Conservation (phyloP, 2,797 vertebrate species). For the Chrysocyon brachyurus region DNA sequence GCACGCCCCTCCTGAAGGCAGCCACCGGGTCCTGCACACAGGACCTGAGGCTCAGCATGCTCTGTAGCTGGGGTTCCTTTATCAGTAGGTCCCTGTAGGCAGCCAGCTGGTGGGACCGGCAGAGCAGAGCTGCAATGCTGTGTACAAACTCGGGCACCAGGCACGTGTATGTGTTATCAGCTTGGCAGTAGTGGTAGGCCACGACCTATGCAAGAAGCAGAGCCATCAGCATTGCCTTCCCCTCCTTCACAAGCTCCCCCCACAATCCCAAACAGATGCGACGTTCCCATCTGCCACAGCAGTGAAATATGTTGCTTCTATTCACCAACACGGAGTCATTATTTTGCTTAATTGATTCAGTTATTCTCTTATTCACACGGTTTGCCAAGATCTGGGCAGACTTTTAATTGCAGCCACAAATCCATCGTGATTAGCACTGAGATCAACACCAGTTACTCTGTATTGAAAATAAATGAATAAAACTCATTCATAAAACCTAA, state of each 20-base stretch:
- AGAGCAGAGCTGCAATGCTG: slow-evolving; percentile 96
- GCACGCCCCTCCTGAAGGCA: slow-evolving; percentile 95
- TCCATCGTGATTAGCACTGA: slow-evolving; percentile 14
- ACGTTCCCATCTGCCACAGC: neutral
- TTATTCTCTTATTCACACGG: neutral
- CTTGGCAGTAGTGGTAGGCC: slow-evolving; percentile 99
- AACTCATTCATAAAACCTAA: slow-evolving; percentile 6
- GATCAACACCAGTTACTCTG: neutral
- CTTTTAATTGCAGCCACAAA: neutral
- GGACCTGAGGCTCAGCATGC: slow-evolving; percentile 97
- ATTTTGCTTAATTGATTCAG: neutral
- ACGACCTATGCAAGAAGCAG: slow-evolving; percentile 92
- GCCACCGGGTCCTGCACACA: slow-evolving; percentile 97
- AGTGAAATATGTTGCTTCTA: neutral
- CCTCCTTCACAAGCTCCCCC: neutral
- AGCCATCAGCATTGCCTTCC: neutral
- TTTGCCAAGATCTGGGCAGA: neutral
- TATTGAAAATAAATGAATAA: neutral
- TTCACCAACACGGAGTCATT: neutral
- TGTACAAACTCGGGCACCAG: slow-evolving; percentile 98
- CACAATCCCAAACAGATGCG: fast-evolving
- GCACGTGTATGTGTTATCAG: slow-evolving; percentile 99
- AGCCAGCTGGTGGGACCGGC: slow-evolving; percentile 93
- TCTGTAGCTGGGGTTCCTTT: slow-evolving; percentile 95
- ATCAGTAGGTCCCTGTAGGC: slow-evolving; percentile 96